A percentile compares a stretch with the other conserved stretches of the same genome.
Conservation (phyloP, 2,888 invertebrate species). For the Gibbula magus region DNA sequence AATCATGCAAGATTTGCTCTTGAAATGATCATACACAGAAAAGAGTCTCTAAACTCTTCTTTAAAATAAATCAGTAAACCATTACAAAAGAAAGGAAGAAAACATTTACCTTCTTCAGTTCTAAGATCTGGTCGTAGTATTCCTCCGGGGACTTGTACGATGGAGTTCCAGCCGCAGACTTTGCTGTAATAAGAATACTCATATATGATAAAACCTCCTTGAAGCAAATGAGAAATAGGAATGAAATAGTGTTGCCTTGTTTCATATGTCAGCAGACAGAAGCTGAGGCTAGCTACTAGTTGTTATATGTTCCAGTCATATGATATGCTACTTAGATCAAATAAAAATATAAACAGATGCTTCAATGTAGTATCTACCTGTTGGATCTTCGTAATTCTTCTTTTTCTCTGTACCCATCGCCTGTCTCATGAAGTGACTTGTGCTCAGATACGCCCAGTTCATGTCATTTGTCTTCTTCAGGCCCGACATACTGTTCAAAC, state of each 20-base stretch:
- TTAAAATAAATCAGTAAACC: background rate
- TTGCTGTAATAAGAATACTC: conserved; percentile 49
- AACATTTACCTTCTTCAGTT: conserved; percentile 67
- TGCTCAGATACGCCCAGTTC: conserved; percentile 70
- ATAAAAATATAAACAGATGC: no score
- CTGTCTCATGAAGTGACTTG: conserved; percentile 69
- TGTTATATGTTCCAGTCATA: no score
- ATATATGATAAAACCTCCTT: no score
- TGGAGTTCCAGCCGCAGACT: conserved; percentile 65
- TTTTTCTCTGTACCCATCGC: conserved; percentile 68
- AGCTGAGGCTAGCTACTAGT: no score
- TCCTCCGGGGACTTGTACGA: conserved; percentile 73
- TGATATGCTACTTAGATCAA: no score
- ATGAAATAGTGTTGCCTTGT: no score
- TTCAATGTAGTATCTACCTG: conserved; percentile 51
- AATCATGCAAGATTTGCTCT: no score
- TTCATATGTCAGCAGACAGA: no score
- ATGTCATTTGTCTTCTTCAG: conserved; percentile 53
- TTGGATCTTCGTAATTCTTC: conserved; percentile 50
- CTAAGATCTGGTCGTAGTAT: conserved; percentile 74
- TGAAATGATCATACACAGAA: no score
- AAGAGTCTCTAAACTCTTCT: background rate
- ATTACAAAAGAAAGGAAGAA: background rate
- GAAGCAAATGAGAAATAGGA: no score
- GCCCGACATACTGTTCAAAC: conserved; percentile 65